These are phyloP conservation scores for Orycteropus afer DNA, from an alignment of 2,113 vertebrate species.

Conservation along the genomic window DNA sequence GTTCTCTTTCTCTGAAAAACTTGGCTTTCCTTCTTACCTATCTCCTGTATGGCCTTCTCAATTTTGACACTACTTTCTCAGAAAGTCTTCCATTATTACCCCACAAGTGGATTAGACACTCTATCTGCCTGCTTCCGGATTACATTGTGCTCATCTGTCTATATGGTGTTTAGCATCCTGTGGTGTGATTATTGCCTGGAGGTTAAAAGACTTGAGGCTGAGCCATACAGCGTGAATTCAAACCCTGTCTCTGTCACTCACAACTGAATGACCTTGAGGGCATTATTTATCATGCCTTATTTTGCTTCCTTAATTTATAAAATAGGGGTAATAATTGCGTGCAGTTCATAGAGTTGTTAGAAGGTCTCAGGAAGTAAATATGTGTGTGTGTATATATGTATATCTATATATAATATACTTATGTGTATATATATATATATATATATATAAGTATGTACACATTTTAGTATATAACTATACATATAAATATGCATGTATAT, in stretches of 20 bases:
- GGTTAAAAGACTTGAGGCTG: neutral
- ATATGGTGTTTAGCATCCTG: rapidly evolving
- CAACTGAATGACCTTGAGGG: neutral
- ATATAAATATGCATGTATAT: too few relatives aligned
- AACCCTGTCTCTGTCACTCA: neutral
- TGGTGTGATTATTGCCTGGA: too few relatives aligned
- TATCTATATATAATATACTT: too few relatives aligned
- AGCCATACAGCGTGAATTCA: too few relatives aligned
- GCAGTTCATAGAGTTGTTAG: neutral
- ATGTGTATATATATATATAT: too few relatives aligned
- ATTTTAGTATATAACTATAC: too few relatives aligned
- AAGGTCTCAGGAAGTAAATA: neutral
- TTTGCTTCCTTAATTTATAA: neutral
- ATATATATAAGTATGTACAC: too few relatives aligned
- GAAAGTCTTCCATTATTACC: neutral
- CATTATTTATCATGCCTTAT: neutral
- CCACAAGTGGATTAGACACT: too few relatives aligned
- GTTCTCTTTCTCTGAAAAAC: neutral
- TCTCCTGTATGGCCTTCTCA: neutral
- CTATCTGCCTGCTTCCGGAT: neutral
- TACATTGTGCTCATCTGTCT: neutral
- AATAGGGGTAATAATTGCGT: neutral
- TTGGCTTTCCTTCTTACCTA: neutral
- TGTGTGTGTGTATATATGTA: too few relatives aligned
- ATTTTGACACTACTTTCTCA: neutral